Evolutionary conservation across 2,113 vertebrate species (phyloP).

Genomic region (Pluvialis apricaria): DNA sequence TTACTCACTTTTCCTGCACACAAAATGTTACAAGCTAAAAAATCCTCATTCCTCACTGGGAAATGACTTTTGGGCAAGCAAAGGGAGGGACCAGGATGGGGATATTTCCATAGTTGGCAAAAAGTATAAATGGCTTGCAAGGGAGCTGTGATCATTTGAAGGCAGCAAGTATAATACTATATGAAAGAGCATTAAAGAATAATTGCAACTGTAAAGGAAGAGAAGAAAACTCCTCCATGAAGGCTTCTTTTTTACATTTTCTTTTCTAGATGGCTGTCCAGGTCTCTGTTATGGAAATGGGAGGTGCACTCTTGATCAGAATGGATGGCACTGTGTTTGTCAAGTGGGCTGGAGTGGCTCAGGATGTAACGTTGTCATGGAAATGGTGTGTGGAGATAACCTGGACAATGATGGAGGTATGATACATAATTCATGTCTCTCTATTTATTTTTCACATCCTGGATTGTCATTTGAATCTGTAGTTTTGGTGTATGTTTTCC

Average conservation of each 20-base stretch:
- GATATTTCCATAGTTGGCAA: background rate
- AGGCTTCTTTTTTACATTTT: background rate
- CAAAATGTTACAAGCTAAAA: background rate
- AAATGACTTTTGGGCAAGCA: background rate
- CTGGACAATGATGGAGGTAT: slow-evolving; percentile 96
- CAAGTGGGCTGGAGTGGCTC: slow-evolving; percentile 96
- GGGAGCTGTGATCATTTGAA: background rate
- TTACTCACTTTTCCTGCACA: background rate
- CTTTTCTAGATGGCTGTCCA: slow-evolving; percentile 88
- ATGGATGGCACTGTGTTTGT: slow-evolving; percentile 97
- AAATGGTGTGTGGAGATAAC: slow-evolving; percentile 95
- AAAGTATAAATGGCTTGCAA: background rate
- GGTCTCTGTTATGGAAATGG: slow-evolving; percentile 96
- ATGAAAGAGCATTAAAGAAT: background rate
- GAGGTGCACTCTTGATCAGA: slow-evolving; percentile 96
- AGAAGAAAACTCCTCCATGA: background rate
- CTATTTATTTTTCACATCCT: background rate
- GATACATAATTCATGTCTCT: slow-evolving; percentile 8
- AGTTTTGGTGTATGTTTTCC: background rate
- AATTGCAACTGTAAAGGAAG: background rate
- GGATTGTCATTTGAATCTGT: background rate
- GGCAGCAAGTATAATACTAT: background rate
- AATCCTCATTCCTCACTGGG: background rate
- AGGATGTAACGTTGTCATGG: slow-evolving; percentile 96
- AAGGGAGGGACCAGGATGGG: background rate